Percentiles rank a stretch among this genome's conserved stretches.
These are phyloP conservation scores for Acanthiza pusilla DNA, from an alignment of 2,797 vertebrate species.

Conservation along the genomic window DNA sequence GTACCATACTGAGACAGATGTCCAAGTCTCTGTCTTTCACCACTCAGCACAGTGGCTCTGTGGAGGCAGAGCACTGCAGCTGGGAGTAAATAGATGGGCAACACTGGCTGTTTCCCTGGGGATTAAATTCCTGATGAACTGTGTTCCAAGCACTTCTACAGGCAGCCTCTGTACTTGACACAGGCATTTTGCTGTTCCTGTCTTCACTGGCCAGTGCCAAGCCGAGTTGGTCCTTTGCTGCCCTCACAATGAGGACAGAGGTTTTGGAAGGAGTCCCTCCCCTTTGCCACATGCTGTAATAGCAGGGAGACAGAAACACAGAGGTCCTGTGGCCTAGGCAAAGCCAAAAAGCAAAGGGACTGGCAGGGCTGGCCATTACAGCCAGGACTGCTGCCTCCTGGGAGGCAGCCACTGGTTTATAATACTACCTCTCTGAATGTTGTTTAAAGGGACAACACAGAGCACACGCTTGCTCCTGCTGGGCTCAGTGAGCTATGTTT, in stretches of 20 bases:
- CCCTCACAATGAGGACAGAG: background rate
- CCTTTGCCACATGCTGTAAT: background rate
- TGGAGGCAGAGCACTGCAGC: background rate
- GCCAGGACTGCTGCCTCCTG: background rate
- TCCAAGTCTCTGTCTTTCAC: background rate
- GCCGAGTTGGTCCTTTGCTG: background rate
- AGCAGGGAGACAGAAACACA: background rate
- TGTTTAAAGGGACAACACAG: background rate
- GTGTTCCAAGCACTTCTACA: background rate
- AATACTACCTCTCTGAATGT: background rate
- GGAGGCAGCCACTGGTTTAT: background rate
- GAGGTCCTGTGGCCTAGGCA: background rate
- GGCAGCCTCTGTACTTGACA: background rate
- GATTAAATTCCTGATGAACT: background rate
- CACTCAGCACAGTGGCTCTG: background rate
- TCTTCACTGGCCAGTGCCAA: background rate
- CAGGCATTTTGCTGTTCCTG: background rate
- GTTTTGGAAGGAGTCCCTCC: background rate
- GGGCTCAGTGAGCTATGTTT: background rate
- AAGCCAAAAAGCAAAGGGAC: background rate
- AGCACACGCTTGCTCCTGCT: background rate
- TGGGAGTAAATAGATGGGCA: background rate
- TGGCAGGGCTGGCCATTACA: background rate
- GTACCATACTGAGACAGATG: background rate
- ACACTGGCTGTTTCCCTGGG: background rate